Base-by-base conservation (phyloP, 1,140 invertebrate genomes). In the Nebria ingens region DNA sequence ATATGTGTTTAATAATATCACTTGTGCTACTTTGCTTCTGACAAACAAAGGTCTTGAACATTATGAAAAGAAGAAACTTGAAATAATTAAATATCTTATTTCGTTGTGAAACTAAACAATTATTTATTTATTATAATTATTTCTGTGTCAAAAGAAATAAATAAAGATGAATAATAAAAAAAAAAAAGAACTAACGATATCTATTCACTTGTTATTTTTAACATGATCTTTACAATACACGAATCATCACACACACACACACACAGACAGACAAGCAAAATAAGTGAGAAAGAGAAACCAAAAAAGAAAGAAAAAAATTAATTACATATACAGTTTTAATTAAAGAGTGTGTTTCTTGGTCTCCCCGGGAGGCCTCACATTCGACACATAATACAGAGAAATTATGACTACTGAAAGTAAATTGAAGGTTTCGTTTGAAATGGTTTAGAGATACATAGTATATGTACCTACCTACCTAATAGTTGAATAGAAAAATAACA, bases 251-350 rank as follows among this genome's bases (percentile, higher is more conserved):
- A 29, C 25, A 29, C 13, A 29, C 25, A 29, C 13, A 29, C 25
- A 29, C 13, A 29, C 25, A 29, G 4, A 45, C 15, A 45, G 40
- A 45, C 17, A 45, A 4, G 15, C 17, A 17, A 4, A 45, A 4
- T 12, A 11, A 45, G 9, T 11, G 4, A 4, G 40, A 29, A 29
- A 29, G 4, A 29, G 13, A 12, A 6, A 45, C 40, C 17, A 45
- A 12, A 45, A 17, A 4, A 12, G 17, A 45, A 3, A 45, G 17
- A 45, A 45, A 45, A 45, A 45, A 45, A 45, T 45, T 45, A 45
- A 45, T 45, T 45, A 45, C 40, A 45, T 45, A 45, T 45, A 45
- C 40, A 45, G 40, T 45, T 45, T 45, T 45, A 45, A 45, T 45
- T 45, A 45, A 45, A 17, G 40, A 45, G 40, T 45, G 9, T 45